Conservation (phyloP, 1,140 invertebrate species). For the Brachionus koreanus region DNA sequence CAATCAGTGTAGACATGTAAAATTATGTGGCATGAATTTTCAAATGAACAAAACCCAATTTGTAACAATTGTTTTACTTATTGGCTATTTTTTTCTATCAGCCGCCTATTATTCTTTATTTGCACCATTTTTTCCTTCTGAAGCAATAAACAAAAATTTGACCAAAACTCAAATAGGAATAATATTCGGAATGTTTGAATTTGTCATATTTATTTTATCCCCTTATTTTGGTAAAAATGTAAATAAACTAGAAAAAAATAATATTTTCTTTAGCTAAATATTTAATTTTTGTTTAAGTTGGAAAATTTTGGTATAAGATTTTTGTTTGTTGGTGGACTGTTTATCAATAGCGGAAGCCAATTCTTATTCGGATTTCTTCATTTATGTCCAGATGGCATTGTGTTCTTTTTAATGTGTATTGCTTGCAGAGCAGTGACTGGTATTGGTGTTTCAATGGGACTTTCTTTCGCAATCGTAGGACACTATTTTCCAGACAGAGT, state of each 20-base stretch:
- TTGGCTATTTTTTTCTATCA: constrained; percentile 21
- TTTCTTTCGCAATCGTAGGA: constrained; percentile 23
- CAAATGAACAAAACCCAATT: constrained; percentile 16
- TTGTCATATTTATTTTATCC: constrained; percentile 27
- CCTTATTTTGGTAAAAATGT: constrained; percentile 41
- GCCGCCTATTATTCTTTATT: constrained; percentile 14
- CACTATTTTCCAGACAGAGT: constrained; percentile 33
- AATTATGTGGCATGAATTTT: background rate
- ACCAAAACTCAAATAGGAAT: constrained; percentile 30
- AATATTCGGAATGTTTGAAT: constrained; percentile 34
- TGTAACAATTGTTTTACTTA: background rate
- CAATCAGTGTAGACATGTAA: background rate
- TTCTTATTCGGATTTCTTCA: constrained; percentile 32
- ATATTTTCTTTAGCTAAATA: background rate
- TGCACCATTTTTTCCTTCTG: constrained; percentile 32
- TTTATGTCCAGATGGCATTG: background rate
- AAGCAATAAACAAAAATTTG: constrained; percentile 15
- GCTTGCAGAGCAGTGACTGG: constrained; percentile 23
- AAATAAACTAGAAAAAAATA: background rate
- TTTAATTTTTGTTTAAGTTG: background rate
- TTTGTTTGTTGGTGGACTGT: constrained; percentile 1
- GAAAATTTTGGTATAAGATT: constrained; percentile 12
- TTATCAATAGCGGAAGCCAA: constrained; percentile 18
- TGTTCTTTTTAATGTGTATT: constrained; percentile 39
- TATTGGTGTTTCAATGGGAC: constrained; percentile 16